Evolutionary conservation across 2,113 vertebrate genomes (phyloP), one percentile per base, ranked within the genome.

Genomic region (Zootoca vivipara): DNA sequence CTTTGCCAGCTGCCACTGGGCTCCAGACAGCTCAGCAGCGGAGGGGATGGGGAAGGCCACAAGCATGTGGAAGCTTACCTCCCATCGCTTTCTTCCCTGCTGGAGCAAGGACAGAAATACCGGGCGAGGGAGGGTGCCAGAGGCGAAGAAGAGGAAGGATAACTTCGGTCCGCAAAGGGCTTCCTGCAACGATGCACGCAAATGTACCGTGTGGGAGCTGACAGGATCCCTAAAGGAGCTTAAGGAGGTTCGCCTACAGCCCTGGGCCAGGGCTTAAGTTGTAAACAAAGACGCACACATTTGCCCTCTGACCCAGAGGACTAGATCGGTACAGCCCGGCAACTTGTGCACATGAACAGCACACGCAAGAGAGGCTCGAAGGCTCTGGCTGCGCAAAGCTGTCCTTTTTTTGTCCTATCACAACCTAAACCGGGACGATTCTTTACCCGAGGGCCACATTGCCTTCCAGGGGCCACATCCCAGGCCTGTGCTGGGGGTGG

Each of bases 1-100:
- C 70, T 38, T n/a, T 89, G 83, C 92, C 89, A 88, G 90, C 87
- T 88, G 90, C 92, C 92, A 89, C 92, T 78, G 89, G 86, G 89
- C 90, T 88, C 88, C 86, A 83, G 74, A 85, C 79, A 46, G 86
- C 85, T 33, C 73, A 70, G 91, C 87, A 70, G 89, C 84, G 56
- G 58, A 81, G 74, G 42, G 85, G 46, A 62, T 42, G 74, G 20
- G 85, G 79, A 78, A 67, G 69, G 79, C 65, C 89, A 75, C 89
- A 90, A 90, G 73, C 89, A 83, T 89, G 70, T 82, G 78, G 40
- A 35, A 75, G 62, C 78, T 89, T 89, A 67, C 79, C 70, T 77
- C 73, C 72, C 85, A 82, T 86, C 72, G 72, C 40, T 86, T 73
- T 58, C 69, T 73, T 58, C 69, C 58, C 70, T 75, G 83, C 33